These are phyloP conservation scores for Hydrozoanthus gracilis DNA, from an alignment of 92 coral and sea anemone genomes.

Conservation along the genomic window DNA sequence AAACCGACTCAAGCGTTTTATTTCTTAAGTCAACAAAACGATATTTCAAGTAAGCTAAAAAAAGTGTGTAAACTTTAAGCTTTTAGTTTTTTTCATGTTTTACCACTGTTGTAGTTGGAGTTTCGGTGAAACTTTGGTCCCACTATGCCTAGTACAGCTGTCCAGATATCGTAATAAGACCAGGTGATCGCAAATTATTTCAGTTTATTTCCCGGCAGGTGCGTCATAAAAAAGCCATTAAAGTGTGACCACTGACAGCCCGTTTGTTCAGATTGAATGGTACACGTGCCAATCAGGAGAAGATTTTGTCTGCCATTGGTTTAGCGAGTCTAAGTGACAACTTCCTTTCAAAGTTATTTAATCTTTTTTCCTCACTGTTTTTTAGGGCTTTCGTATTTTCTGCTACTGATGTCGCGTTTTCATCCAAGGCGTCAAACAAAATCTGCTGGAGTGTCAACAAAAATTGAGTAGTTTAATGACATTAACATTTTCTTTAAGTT, in stretches of 20 bases:
- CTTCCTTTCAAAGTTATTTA: conserved; percentile 42
- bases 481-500: conserved; percentile 27
- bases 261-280: conserved; percentile 39
- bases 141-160: conserved; percentile 59
- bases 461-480: conserved; percentile 29
- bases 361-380: conserved; percentile 40
- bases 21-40: conserved; percentile 19
- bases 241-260: conserved; percentile 49
- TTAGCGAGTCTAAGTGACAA: conserved; percentile 49
- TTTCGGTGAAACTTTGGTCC: background rate
- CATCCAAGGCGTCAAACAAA: conserved; percentile 31
- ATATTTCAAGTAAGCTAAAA: background rate
- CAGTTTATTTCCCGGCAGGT: conserved; percentile 73
- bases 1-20: background rate
- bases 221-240: conserved; percentile 78
- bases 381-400: conserved; percentile 29
- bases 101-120: no score
- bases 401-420: background rate
- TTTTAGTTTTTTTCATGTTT: no score
- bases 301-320: conserved; percentile 55
- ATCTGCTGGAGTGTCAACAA: background rate
- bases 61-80: background rate
- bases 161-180: conserved; percentile 23
- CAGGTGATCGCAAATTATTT: conserved; percentile 76
- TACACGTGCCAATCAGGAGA: conserved; percentile 63